A percentile compares a stretch with the other conserved stretches of the same genome.
These are phyloP conservation scores for Mus musculus DNA, from an alignment of 2,113 vertebrate genomes.

Conservation along the genomic window GRCm39 chr3:82727001-82727500, in stretches of 20 bases:
- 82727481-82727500: neutral
- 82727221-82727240: neutral
- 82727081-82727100: neutral
- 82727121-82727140: neutral
- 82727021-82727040: neutral
- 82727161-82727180: neutral
- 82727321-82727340: slow-evolving; percentile 15
- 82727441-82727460: neutral
- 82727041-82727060: neutral
- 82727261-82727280: neutral
- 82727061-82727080: neutral
- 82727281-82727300: neutral
- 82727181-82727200: neutral
- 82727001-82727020: neutral
- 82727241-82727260: neutral
- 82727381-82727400: slow-evolving; percentile 29
- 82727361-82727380: neutral
- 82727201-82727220: neutral
- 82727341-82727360: neutral
- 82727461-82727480: neutral
- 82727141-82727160: neutral
- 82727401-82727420: neutral
- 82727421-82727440: neutral
- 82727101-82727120: neutral
- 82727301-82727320: neutral